Evolutionary conservation across 2,113 vertebrate genomes (phyloP).

Genomic region (Colinus virginianus): DNA sequence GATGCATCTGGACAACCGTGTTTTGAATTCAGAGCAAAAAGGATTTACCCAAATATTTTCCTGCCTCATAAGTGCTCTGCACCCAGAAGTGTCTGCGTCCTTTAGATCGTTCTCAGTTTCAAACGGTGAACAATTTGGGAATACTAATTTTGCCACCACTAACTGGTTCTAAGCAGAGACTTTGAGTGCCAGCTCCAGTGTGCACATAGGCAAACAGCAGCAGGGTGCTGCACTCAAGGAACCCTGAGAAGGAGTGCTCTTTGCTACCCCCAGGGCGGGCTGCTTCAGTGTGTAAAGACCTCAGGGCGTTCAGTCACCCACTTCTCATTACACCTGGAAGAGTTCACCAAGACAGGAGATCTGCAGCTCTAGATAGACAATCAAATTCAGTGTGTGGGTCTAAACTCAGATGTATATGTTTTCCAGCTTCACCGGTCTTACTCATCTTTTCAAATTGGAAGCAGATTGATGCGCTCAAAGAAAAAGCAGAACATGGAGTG

Average conservation of each 20-base stretch:
- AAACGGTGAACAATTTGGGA: neutral
- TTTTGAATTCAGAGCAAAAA: neutral
- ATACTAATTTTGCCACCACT: rapidly evolving
- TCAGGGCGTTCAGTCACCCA: rapidly evolving
- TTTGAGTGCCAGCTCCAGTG: rapidly evolving
- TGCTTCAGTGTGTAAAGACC: neutral
- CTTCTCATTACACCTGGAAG: neutral
- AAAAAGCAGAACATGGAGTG: neutral
- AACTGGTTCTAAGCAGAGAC: neutral
- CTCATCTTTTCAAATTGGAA: neutral
- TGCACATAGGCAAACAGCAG: rapidly evolving
- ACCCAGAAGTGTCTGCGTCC: neutral
- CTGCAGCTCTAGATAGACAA: neutral
- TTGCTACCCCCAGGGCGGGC: rapidly evolving
- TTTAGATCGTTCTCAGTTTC: neutral
- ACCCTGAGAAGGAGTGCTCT: neutral
- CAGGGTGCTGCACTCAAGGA: rapidly evolving
- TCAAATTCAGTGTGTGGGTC: neutral
- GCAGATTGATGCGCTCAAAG: neutral
- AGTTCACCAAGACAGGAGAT: too few species aligned
- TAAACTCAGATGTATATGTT: neutral
- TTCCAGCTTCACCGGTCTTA: neutral
- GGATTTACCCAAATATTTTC: neutral
- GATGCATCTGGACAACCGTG: neutral
- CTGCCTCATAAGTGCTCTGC: neutral